A percentile compares a stretch with the other conserved stretches of the same genome.
Evolutionary conservation across 2,797 vertebrate genomes (phyloP).

Genomic region (Oceanodroma leucorhoa): DNA sequence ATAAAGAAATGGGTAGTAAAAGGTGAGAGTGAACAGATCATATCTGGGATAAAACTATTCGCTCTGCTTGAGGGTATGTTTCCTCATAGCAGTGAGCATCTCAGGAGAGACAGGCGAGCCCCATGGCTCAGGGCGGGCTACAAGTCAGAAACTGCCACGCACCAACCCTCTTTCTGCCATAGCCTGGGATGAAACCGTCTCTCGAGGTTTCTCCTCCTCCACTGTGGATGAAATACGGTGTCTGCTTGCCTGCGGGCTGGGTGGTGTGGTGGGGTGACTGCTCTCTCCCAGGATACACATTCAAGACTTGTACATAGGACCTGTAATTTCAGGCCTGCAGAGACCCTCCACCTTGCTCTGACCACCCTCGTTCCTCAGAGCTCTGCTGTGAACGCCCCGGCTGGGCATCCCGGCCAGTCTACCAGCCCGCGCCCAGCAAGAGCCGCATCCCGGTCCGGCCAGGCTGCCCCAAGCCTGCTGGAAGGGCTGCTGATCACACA

Average conservation of each 20-base stretch:
- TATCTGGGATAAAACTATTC: not conserved
- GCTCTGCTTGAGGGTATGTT: not conserved
- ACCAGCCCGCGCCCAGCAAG: rapidly evolving
- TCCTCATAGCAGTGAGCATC: not conserved
- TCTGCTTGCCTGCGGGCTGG: not conserved
- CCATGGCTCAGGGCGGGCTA: not conserved
- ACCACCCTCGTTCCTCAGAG: not conserved
- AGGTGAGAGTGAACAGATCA: constrained; percentile 30
- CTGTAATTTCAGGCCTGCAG: not conserved
- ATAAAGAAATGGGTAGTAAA: constrained; percentile 56
- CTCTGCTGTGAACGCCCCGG: rapidly evolving
- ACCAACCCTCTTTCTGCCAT: not conserved
- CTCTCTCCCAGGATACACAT: no score
- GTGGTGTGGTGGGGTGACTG: not conserved
- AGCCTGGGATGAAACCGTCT: not conserved
- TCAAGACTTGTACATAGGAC: no score
- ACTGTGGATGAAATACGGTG: rapidly evolving
- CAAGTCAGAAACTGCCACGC: not conserved
- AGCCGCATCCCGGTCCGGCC: rapidly evolving
- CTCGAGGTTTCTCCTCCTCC: not conserved
- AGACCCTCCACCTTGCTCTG: not conserved
- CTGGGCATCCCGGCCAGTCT: not conserved
- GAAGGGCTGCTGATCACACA: not conserved
- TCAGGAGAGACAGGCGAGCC: not conserved
- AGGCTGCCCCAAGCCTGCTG: not conserved